Conservation (phyloP, 1,140 invertebrate species). For the Drosophila nebulosa region DNA sequence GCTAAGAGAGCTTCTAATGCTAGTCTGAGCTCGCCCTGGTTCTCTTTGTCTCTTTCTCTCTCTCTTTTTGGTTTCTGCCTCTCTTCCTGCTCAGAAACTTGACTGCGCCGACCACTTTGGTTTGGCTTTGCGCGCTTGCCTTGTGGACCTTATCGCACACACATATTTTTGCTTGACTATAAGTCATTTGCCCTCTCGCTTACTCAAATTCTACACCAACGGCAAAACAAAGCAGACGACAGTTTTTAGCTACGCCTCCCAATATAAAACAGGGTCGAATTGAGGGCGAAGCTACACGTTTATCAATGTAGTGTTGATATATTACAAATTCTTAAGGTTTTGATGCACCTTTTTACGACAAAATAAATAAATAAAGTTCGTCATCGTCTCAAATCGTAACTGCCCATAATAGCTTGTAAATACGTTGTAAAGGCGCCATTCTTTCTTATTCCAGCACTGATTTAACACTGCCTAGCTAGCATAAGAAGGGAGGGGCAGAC, state of each 20-base stretch:
- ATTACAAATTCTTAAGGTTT: neutral
- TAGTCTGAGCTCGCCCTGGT: constrained; percentile 22
- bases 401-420: neutral
- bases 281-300: neutral
- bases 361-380: no score
- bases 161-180: constrained; percentile 17
- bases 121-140: constrained; percentile 15
- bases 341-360: neutral
- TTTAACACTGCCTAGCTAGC: no score
- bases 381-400: no score
- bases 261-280: constrained; percentile 29
- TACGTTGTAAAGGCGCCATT: neutral
- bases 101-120: constrained; percentile 20
- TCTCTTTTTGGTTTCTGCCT: neutral
- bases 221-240: neutral
- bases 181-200: constrained; percentile 27
- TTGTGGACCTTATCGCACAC: constrained; percentile 62
- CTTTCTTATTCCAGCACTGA: neutral
- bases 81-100: constrained; percentile 8
- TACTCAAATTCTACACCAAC: constrained; percentile 15
- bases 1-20: constrained; percentile 54
- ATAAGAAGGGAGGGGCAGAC: neutral
- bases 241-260: constrained; percentile 73
- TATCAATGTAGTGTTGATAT: neutral
- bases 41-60: constrained; percentile 4